Evolutionary conservation across 2,888 invertebrate species (phyloP), one percentile per base, ranked within the genome.

Genomic region (Theretra japonica): DNA sequence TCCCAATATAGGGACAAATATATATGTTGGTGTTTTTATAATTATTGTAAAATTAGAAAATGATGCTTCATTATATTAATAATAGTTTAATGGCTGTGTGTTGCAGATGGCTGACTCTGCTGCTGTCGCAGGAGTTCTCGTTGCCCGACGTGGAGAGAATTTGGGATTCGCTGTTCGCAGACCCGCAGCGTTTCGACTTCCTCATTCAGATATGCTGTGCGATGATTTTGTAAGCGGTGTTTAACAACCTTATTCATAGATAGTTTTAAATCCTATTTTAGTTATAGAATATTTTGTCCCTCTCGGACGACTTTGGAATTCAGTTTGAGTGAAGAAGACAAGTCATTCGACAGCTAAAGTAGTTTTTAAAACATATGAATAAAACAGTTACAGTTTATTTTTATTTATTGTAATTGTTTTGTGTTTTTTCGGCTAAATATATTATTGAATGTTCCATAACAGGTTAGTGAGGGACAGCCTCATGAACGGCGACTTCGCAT

Each of bases 121-220:
- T 99, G 70, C 95, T 99, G 8, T 99, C 99, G 2, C 99, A 99
- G 95, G 99, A 99, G 93, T 99, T 99, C 90, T 97, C 98, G 28
- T 94, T 99, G 78, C 99, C 99, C 59, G 99, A 99, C 91, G 98
- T 99, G 0, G 96, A 99, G 83, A 95, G 99, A 76, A 97, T 99
- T 83, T 99, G 99, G 99, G 99, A 99, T 89, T 97, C 99, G 0
- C 91, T 99, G 70, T 98, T 99, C 87, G 97, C 99, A 0, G 99
- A 99, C 90, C 95, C 96, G 70, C 95, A 97, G 71, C 95, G 99
- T 83, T 99, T 99, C 88, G 96, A 97, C 83, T 99, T 98, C 86
- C 96, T 99, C 3, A 97, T 98, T 75, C 96, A 97, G 86, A 97
- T 99, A 73, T 99, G 99, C 90, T 98, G 98, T 94, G 98, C 99